phyloP scores from a whole-genome alignment of 2,797 vertebrate species.

The Thunnus albacares region DNA sequence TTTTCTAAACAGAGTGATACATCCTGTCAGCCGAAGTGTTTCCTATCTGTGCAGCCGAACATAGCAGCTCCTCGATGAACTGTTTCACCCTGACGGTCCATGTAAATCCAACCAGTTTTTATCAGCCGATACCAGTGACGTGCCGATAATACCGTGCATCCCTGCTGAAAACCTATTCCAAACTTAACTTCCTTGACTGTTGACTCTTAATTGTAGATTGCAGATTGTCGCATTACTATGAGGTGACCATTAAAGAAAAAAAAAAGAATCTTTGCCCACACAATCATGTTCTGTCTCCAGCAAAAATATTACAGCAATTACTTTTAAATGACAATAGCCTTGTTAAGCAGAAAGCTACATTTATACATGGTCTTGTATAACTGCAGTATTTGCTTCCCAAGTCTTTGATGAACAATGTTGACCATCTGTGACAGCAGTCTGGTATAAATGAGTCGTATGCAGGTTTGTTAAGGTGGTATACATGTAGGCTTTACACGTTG shows the following conservation, averaged over 20 bases:
- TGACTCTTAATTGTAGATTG: neutral
- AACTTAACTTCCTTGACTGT: neutral
- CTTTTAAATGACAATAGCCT: neutral
- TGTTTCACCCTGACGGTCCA: too few relatives aligned
- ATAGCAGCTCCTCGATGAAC: too few relatives aligned
- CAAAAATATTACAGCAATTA: neutral
- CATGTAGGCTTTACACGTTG: neutral
- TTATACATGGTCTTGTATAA: neutral
- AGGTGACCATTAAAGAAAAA: neutral
- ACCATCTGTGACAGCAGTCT: neutral
- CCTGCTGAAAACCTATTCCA: neutral
- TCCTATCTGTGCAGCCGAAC: too few relatives aligned
- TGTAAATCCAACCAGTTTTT: too few relatives aligned
- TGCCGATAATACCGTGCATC: too few relatives aligned
- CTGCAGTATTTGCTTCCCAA: neutral
- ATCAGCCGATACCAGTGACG: too few relatives aligned
- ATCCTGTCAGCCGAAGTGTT: too few relatives aligned
- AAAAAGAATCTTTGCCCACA: neutral
- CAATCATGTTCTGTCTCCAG: neutral
- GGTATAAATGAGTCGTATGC: neutral
- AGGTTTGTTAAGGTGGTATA: slow-evolving; percentile 1
- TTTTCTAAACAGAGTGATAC: too few relatives aligned
- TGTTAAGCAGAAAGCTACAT: neutral
- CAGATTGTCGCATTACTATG: neutral
- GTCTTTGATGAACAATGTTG: neutral